phyloP scores from a whole-genome alignment of 2,113 vertebrate species.

The Procavia capensis region DNA sequence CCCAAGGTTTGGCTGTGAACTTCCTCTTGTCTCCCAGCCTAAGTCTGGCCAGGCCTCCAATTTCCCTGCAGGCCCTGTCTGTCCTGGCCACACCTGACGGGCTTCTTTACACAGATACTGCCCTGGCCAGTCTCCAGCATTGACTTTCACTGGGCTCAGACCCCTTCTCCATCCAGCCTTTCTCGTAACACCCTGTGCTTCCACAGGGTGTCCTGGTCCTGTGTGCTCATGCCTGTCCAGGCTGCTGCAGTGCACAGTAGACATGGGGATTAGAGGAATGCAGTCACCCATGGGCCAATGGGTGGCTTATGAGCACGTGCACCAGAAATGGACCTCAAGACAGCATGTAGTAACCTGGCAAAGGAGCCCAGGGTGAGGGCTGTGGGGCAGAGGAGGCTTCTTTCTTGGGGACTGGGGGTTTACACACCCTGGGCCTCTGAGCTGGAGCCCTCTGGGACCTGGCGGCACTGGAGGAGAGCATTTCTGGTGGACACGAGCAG shows the following conservation, averaged over 20 bases:
- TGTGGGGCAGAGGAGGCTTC: conserved; percentile 19
- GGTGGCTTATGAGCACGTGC: neutral
- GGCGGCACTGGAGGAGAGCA: neutral
- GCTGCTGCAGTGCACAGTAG: neutral
- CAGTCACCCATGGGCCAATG: neutral
- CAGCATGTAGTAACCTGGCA: neutral
- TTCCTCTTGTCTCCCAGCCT: neutral
- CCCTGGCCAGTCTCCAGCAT: neutral
- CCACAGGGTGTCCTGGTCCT: neutral
- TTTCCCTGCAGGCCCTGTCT: neutral
- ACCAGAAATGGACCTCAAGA: neutral
- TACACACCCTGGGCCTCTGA: neutral
- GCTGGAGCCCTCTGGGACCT: neutral
- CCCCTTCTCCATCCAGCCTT: neutral
- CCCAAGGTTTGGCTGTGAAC: neutral
- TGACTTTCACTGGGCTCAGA: neutral
- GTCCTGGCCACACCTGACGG: neutral
- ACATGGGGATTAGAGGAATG: too few relatives aligned
- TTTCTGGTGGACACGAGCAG: neutral
- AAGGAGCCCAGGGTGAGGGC: neutral
- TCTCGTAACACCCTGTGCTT: neutral
- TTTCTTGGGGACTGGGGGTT: neutral
- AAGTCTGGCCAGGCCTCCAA: neutral
- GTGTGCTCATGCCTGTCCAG: rapidly evolving
- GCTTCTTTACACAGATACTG: neutral